These are phyloP conservation scores for Sula dactylatra DNA, from an alignment of 2,113 vertebrate species.

Conservation along the genomic window DNA sequence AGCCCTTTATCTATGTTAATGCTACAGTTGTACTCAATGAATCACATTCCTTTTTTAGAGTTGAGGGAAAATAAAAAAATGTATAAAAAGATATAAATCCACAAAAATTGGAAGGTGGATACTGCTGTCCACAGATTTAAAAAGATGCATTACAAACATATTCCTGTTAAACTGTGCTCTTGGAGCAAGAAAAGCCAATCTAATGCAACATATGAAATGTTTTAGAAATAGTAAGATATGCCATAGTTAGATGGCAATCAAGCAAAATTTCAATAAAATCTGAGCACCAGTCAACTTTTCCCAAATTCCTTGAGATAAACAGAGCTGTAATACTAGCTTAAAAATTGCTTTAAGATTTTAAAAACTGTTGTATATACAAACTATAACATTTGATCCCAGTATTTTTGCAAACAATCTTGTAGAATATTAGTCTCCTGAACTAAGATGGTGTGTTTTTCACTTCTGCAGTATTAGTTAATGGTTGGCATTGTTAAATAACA, in stretches of 20 bases:
- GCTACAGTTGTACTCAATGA: background rate
- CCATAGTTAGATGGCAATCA: background rate
- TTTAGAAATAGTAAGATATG: background rate
- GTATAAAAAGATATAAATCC: background rate
- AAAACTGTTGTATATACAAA: background rate
- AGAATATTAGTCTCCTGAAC: background rate
- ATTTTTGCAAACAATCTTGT: background rate
- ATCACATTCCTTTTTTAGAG: background rate
- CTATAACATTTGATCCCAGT: background rate
- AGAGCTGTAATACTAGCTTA: background rate
- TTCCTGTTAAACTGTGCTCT: background rate
- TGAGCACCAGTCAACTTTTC: background rate
- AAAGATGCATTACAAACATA: background rate
- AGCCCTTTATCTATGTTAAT: background rate
- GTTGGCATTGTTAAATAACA: background rate
- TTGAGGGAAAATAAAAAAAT: background rate
- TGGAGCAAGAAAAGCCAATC: background rate
- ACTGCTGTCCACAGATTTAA: background rate
- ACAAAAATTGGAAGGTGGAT: background rate
- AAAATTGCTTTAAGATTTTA: background rate
- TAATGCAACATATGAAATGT: background rate
- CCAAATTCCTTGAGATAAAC: slow-evolving; percentile 50
- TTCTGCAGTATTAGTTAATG: background rate
- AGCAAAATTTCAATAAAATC: background rate
- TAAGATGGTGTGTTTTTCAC: background rate